Base-by-base conservation (phyloP, 2,113 vertebrate species). In the Corythornis cristatus region DNA sequence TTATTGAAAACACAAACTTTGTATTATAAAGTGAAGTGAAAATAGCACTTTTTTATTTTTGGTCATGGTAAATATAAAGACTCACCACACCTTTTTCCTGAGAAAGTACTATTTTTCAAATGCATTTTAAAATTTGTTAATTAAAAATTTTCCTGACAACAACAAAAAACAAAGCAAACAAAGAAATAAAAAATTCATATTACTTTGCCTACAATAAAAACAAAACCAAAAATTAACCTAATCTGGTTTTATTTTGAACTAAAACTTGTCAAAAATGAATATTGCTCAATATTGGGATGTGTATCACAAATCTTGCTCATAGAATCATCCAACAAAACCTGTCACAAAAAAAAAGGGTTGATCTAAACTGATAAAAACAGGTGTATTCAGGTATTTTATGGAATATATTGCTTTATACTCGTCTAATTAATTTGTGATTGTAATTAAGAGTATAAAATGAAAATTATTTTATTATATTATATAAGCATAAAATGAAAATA, bases 61-160 rank as follows among this genome's bases (percentile, higher is more conserved):
- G 4, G 6, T 73, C 37, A 48, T 78, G 15, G 37, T 88, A 8
- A 62, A 15, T 83, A 86, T 66, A 37, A 37, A 37, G 37, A 37
- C 37, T 37, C 37, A 12, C 50, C 45, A n/a, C 9, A 19, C 11
- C 3, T n/a, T 23, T 81, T 85, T 80, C 18, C 35, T 43, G 14
- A 57, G 29, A 87, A 68, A 68, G 15, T 84, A 71, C 12, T 78
- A 40, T 80, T 88, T 92, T 90, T 74, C 16, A 86, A 71, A 67
- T 78, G 35, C 67, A 23, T 79, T 84, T 92, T 57, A 75, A 33
- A 79, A 72, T 73, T 76, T 68, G 3, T 75, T 75, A 57, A 84
- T 89, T 89, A 92, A 89, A 94, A 86, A 48, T 75, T 8, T 90
- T 64, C 43, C 17, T 92, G 58, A 67, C 3, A 64, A 93, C 62